These are phyloP conservation scores for Vesta saturnalis DNA, from an alignment of 2,888 invertebrate genomes.

Conservation along the genomic window DNA sequence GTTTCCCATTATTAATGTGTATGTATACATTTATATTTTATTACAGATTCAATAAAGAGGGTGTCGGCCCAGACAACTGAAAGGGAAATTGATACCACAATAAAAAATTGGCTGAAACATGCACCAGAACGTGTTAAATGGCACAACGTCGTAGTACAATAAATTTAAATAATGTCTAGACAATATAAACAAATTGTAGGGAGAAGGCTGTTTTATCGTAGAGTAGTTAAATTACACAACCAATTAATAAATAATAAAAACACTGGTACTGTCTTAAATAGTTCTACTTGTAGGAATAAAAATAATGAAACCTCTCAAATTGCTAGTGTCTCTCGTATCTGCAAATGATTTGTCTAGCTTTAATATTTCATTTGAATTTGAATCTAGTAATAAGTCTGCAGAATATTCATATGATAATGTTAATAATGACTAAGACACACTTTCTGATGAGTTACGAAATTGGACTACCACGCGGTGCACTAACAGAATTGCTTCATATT, in stretches of 20 bases:
- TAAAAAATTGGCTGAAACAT: not conserved
- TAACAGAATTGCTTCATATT: slow-evolving; percentile 31
- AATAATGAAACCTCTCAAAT: too few relatives aligned
- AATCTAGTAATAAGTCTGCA: slow-evolving; percentile 5
- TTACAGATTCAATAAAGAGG: too few relatives aligned
- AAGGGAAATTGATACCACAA: not conserved
- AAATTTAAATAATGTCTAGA: too few relatives aligned
- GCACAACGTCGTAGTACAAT: not conserved
- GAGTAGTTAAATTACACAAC: too few relatives aligned
- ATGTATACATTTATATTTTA: too few relatives aligned
- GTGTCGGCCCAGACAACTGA: too few relatives aligned
- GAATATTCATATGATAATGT: not conserved
- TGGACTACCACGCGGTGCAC: slow-evolving; percentile 24
- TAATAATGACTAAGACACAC: not conserved
- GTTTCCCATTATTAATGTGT: not conserved
- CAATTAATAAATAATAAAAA: too few relatives aligned
- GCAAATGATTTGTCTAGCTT: slow-evolving; percentile 1
- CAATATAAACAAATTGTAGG: too few relatives aligned
- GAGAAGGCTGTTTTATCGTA: too few relatives aligned
- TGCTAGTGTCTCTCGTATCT: not conserved
- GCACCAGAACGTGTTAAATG: not conserved
- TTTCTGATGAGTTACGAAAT: slow-evolving; percentile 1
- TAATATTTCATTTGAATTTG: not conserved
- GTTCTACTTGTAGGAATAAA: too few relatives aligned
- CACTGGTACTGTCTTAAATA: too few relatives aligned